Percentiles rank a stretch among this genome's conserved stretches.
These are phyloP conservation scores for Stegodyphus dumicola DNA, from an alignment of 1,140 invertebrate genomes.

Conservation along the genomic window DNA sequence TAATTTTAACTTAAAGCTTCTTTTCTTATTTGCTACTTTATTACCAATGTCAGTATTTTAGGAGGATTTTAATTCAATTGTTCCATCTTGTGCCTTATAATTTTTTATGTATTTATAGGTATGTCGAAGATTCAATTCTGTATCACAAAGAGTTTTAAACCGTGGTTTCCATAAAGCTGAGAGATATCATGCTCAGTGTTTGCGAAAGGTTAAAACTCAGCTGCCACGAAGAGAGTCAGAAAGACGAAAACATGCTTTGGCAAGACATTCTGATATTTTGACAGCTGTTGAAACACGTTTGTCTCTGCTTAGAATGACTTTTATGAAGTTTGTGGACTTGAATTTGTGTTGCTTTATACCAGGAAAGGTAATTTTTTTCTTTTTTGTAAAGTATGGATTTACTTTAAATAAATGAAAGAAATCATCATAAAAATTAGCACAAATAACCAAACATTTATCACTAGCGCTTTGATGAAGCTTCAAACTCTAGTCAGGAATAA, in stretches of 20 bases:
- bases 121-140: conserved; percentile 81
- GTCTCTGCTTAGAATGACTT: conserved; percentile 92
- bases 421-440: no score
- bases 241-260: conserved; percentile 82
- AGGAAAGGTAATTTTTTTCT: conserved; percentile 76
- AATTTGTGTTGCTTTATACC: conserved; percentile 92
- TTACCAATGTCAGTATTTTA: no score
- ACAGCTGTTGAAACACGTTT: conserved; percentile 90
- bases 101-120: conserved; percentile 72
- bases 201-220: conserved; percentile 78
- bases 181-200: conserved; percentile 78
- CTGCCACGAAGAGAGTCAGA: conserved; percentile 90
- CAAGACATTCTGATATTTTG: conserved; percentile 87
- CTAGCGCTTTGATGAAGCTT: no score
- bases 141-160: conserved; percentile 81
- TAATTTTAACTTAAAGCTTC: no score
- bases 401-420: no score
- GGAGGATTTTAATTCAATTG: no score
- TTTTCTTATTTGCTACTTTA: no score
- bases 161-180: conserved; percentile 85
- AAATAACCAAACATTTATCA: no score
- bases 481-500: no score
- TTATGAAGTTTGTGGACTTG: conserved; percentile 84
- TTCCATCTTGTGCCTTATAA: neutral
- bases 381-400: neutral